Base-by-base conservation (phyloP, 2,888 invertebrate genomes). In the Scrobipalpa atriplicella region DNA sequence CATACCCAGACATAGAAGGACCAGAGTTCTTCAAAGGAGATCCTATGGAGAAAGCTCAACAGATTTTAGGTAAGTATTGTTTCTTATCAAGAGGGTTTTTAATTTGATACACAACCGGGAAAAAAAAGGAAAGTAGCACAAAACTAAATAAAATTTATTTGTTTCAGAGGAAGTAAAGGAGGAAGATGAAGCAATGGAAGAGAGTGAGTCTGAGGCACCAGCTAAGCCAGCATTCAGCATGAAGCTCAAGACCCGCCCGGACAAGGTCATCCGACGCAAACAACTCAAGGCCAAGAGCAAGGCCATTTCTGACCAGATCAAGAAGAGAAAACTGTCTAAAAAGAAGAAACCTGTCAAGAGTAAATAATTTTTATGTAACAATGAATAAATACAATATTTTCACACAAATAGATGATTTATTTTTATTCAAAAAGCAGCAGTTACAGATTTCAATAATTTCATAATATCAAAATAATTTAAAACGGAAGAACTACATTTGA, bases 11-110 rank as follows among this genome's bases (percentile, higher is more conserved):
- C 29, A 95, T 95, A 77, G 96, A 96, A 38, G 93, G 95, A 62
- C 95, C 96, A 66, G 96, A 97, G 68, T 94, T 97, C 75, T 97
- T 97, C 75, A 93, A 94, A 70, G 95, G 94, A 5, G 95, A 96
- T 82, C 91, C 94, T 1, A 72, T 95, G 66, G 92, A 94, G 72
- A 94, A 94, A 68, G 95, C 95, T 1, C 85, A 93, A 77, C 86
- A 94, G 78, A 82, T 90, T 65, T 66, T 93, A 65, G 72, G n/a
- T n/a, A n/a, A n/a, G n/a, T n/a, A n/a, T n/a, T n/a, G n/a, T n/a
- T n/a, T n/a, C n/a, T n/a, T n/a, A n/a, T n/a, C n/a, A n/a, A n/a
- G n/a, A n/a, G n/a, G n/a, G n/a, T n/a, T n/a, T n/a, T n/a, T n/a
- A n/a, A n/a, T n/a, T n/a, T n/a, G n/a, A n/a, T n/a, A n/a, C n/a